Evolutionary conservation across 1,140 invertebrate species (phyloP).

Genomic region (Hetaerina americana): DNA sequence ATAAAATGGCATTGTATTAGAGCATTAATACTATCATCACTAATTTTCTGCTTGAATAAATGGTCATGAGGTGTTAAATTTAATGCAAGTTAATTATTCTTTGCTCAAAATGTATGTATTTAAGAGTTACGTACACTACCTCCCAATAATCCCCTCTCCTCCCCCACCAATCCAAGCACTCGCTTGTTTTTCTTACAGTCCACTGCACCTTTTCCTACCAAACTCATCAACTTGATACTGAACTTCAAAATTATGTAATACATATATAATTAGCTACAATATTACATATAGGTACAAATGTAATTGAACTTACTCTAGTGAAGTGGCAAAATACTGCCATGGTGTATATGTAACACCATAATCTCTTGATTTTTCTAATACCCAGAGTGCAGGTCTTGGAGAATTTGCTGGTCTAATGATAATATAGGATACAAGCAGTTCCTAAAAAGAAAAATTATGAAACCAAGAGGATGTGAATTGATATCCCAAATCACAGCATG

Average conservation of each 20-base stretch:
- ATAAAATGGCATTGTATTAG: too few relatives aligned
- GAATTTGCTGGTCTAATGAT: conserved; percentile 97
- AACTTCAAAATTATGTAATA: neutral
- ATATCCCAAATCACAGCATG: neutral
- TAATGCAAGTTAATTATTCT: too few relatives aligned
- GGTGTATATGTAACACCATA: conserved; percentile 83
- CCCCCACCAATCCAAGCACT: too few relatives aligned
- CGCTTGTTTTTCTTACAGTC: neutral
- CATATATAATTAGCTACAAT: too few relatives aligned
- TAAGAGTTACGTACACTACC: too few relatives aligned
- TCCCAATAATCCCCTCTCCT: too few relatives aligned
- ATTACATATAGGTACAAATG: conserved; percentile 19
- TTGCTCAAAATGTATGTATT: too few relatives aligned
- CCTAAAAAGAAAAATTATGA: conserved; percentile 39
- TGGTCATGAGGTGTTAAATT: too few relatives aligned
- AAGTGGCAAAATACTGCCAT: conserved; percentile 97
- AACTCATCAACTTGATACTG: conserved; percentile 56
- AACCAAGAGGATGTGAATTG: neutral
- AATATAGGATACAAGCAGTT: conserved; percentile 98
- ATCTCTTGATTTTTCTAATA: conserved; percentile 86
- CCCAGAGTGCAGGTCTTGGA: conserved; percentile 90
- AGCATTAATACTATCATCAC: too few relatives aligned
- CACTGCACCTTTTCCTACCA: neutral
- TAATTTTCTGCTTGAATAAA: too few relatives aligned
- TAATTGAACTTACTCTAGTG: conserved; percentile 32